Evolutionary conservation across 2,797 vertebrate genomes (phyloP).

Genomic region (Alouatta caraya): DNA sequence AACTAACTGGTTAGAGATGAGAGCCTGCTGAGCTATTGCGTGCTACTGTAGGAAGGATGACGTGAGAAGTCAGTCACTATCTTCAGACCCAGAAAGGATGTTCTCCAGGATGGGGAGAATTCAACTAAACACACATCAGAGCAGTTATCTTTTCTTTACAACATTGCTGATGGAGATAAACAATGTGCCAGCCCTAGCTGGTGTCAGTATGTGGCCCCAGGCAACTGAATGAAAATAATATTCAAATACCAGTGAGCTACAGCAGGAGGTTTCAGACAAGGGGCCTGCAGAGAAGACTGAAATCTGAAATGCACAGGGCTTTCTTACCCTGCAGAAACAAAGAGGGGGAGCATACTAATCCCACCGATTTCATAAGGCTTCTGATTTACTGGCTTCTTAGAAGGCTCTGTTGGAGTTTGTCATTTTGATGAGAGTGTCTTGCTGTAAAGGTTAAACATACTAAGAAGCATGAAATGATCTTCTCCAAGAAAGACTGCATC

Average conservation of each 20-base stretch:
- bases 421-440: constrained; percentile 75
- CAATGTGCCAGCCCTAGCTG: constrained; percentile 21
- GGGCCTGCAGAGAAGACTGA: constrained; percentile 52
- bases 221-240: constrained; percentile 58
- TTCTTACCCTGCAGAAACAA: constrained; percentile 44
- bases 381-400: constrained; percentile 76
- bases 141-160: constrained; percentile 52
- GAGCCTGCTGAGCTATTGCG: neutral
- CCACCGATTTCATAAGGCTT: constrained; percentile 56
- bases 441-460: constrained; percentile 75
- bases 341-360: constrained; percentile 46
- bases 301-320: constrained; percentile 49
- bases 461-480: constrained; percentile 78
- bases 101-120: constrained; percentile 34
- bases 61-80: neutral
- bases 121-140: constrained; percentile 60
- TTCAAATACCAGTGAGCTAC: constrained; percentile 60
- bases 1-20: neutral
- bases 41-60: neutral
- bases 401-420: constrained; percentile 68
- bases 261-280: constrained; percentile 42
- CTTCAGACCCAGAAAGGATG: constrained; percentile 40
- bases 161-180: constrained; percentile 58
- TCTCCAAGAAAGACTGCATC: constrained; percentile 67
- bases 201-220: neutral